These are phyloP conservation scores for Podarcis siculus DNA, from an alignment of 2,797 vertebrate species.

Conservation along the genomic window DNA sequence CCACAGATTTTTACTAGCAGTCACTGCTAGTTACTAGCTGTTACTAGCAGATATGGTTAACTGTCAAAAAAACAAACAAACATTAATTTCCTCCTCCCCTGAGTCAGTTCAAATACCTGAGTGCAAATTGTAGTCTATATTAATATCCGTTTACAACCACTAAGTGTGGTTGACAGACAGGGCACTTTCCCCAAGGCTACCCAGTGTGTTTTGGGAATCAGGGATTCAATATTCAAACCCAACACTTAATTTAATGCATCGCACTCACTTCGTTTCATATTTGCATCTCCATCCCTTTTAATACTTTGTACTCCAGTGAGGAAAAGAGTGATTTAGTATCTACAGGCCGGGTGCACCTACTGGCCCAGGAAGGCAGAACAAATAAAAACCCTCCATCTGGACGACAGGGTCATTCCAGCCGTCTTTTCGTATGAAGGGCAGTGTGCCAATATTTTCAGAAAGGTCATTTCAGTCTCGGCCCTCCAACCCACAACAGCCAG, in stretches of 20 bases:
- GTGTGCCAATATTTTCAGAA: not conserved
- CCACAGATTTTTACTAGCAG: too few species aligned
- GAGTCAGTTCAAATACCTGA: too few species aligned
- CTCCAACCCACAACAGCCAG: not conserved
- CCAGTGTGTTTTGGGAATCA: not conserved
- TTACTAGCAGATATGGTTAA: too few species aligned
- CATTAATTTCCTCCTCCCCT: too few species aligned
- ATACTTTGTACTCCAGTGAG: not conserved
- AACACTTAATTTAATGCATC: not conserved
- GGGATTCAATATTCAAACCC: not conserved
- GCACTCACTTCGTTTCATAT: too few species aligned
- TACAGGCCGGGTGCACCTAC: not conserved
- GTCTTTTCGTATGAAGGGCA: not conserved
- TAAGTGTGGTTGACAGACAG: not conserved
- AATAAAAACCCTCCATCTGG: not conserved
- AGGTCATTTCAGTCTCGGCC: constrained; percentile 9
- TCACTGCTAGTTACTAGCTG: too few species aligned
- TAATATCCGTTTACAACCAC: not conserved
- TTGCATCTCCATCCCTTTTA: too few species aligned
- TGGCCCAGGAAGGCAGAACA: not conserved
- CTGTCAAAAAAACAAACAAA: too few species aligned
- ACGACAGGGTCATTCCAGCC: not conserved
- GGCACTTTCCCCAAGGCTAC: not conserved
- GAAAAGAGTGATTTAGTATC: not conserved
- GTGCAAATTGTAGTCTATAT: too few species aligned